Evolutionary conservation across 2,113 vertebrate genomes (phyloP).

Genomic region (Thymallus thymallus): DNA sequence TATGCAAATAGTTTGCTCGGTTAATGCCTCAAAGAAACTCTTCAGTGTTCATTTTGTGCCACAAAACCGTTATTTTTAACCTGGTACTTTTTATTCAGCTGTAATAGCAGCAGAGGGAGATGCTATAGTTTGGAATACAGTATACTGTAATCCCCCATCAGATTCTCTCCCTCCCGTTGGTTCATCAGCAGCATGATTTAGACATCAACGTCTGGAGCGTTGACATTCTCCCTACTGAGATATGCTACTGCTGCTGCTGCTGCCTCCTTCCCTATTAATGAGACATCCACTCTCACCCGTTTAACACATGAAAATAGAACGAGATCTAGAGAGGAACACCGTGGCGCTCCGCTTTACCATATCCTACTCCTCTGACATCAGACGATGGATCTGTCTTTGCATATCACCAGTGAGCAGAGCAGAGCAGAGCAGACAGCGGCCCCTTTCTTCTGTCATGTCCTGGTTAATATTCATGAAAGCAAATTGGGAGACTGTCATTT

Average conservation of each 20-base stretch:
- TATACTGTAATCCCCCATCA: conserved; percentile 51
- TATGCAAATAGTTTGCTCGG: conserved; percentile 8
- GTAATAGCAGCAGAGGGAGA: conserved; percentile 61
- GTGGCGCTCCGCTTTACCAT: conserved; percentile 46
- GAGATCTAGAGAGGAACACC: conserved; percentile 23
- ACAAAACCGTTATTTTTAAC: conserved; percentile 35
- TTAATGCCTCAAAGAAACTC: conserved; percentile 20
- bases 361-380: conserved; percentile 68
- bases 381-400: conserved; percentile 73
- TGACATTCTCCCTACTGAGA: conserved; percentile 56
- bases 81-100: conserved; percentile 51
- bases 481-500: conserved; percentile 83
- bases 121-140: conserved; percentile 55
- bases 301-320: conserved; percentile 72
- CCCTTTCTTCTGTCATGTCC: conserved; percentile 71
- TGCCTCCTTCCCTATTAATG: conserved; percentile 60
- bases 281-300: conserved; percentile 67
- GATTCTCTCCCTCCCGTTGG: conserved; percentile 38
- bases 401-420: conserved; percentile 59
- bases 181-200: conserved; percentile 65
- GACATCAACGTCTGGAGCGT: conserved; percentile 69
- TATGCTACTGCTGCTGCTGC: conserved; percentile 27
- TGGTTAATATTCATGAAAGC: conserved; percentile 83
- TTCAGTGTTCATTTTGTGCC: conserved; percentile 11
- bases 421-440: conserved; percentile 52